A percentile compares a stretch with the other conserved stretches of the same genome.
phyloP scores from a whole-genome alignment of 1,140 invertebrate genomes.

The Lineus longissimus region DNA sequence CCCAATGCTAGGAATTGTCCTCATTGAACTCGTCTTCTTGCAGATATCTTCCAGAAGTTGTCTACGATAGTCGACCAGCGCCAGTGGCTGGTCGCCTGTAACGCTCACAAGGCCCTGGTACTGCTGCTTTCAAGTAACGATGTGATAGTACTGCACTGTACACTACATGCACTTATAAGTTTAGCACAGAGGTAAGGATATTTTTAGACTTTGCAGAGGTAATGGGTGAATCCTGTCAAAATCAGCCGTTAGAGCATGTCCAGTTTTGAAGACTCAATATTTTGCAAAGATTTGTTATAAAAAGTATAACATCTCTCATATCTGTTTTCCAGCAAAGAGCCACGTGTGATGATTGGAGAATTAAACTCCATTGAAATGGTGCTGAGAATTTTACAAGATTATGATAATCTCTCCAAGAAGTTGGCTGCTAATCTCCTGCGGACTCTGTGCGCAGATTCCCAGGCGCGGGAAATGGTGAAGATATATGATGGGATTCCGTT shows the following conservation, averaged over 20 bases:
- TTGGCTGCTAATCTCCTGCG: slow-evolving; percentile 50
- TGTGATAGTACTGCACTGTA: slow-evolving; percentile 41
- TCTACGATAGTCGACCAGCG: slow-evolving; percentile 38
- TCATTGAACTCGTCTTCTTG: too few species aligned
- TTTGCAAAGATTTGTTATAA: too few species aligned
- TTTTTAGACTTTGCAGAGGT: neutral
- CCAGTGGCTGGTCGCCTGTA: slow-evolving; percentile 40
- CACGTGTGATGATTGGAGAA: slow-evolving; percentile 33
- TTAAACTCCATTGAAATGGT: slow-evolving; percentile 42
- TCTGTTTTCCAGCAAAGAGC: slow-evolving; percentile 28
- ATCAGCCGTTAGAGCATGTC: too few species aligned
- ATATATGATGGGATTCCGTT: slow-evolving; percentile 51
- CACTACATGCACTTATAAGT: slow-evolving; percentile 37
- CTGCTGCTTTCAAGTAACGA: slow-evolving; percentile 36
- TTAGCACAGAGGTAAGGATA: slow-evolving; percentile 40
- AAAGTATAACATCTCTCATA: neutral
- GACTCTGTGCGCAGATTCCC: slow-evolving; percentile 43
- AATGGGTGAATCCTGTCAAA: too few species aligned
- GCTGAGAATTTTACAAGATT: slow-evolving; percentile 45
- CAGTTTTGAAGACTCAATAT: too few species aligned
- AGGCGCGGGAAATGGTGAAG: slow-evolving; percentile 45
- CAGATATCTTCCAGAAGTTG: slow-evolving; percentile 53
- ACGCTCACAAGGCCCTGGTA: slow-evolving; percentile 39
- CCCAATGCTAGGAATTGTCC: too few species aligned
- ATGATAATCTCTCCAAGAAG: slow-evolving; percentile 48